Evolutionary conservation across 2,888 invertebrate species (phyloP), one percentile per base, ranked within the genome.

Genomic region (Sipha maydis): DNA sequence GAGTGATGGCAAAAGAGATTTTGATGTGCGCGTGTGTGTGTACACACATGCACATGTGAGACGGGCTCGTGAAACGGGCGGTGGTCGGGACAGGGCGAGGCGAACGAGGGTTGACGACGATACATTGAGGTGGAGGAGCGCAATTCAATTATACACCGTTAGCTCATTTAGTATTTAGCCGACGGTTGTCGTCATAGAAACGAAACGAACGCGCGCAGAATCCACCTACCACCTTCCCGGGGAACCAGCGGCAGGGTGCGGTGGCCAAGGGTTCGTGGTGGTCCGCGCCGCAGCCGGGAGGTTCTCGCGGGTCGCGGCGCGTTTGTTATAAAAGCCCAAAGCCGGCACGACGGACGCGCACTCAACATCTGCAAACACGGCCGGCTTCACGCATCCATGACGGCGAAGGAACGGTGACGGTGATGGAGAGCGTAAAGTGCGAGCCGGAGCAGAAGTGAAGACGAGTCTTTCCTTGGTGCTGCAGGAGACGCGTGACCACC

Each of bases 151-250:
- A 83, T 75, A 83, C 56, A 56, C 83, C 83, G 83, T 83, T 83
- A 83, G 83, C 83, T 83, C 83, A 83, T 83, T 83, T 83, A 83
- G 83, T 83, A 83, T 83, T 83, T 83, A 83, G 75, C 83, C 11
- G 56, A 54, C n/a, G 34, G 78, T 73, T 48, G 83, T 83, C 83
- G 83, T n/a, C 83, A 61, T 75, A 31, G 83, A 31, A 83, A 75
- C 83, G n/a, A n/a, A n/a, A 31, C 11, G 31, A 3, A 38, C 75
- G 75, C 83, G 83, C 67, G 80, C 83, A 83, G 83, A 71, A 83
- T 83, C 71, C 83, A 54, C 41, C 69, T 69, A 9, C n/a, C 38
- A n/a, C n/a, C n/a, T n/a, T n/a, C 19, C 56, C 67, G 61, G 67
- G 0, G 71, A 34, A 5, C 31, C 31, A 48, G 71, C 28, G 69